Base-by-base conservation (phyloP, 2,888 invertebrate species). In the Odontocolon sp. region DNA sequence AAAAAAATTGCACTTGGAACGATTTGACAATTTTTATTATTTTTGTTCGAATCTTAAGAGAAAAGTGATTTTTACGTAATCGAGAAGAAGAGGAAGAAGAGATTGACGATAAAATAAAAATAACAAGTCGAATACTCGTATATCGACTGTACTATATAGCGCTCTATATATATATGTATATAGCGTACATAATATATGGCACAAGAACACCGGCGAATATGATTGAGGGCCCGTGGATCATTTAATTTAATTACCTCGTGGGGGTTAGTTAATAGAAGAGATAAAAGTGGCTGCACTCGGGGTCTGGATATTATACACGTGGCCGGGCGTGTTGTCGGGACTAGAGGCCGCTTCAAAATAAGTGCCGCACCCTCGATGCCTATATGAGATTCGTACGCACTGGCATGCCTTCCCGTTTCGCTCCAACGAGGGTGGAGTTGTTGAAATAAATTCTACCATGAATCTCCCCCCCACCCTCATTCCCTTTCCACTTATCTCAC, bases 211-310 rank as follows among this genome's bases (percentile, higher is more conserved):
- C 28, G 40, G 38, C 38, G 26, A 45, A 31, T 74, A 81, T 89
- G 87, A 89, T 89, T 86, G 86, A 89, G 88, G 86, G 87, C 83
- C 85, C 85, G 85, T 87, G 86, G 87, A 89, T 88, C 88, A 87
- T 89, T 88, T 88, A 89, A 90, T 89, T 89, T 89, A 89, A 90
- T 90, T 89, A 88, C 86, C 86, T 83, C 84, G 84, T 76, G 85
- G 71, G 87, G 89, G 87, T 87, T n/a, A n/a, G n/a, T n/a, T 88
- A 87, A 89, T 88, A 88, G 87, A 85, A 80, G 85, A 88, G 88
- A 89, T 89, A 87, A 89, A 89, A 88, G 86, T 87, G 80, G 81
- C 81, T 82, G 80, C 78, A 74, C 76, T 82, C 81, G 80, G 82
- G 72, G 68, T 56, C 80, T 80, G 82, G 85, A 87, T 86, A 85